Base-by-base conservation (phyloP, 92 coral and sea anemone species). In the Zoanthus gigantus region DNA sequence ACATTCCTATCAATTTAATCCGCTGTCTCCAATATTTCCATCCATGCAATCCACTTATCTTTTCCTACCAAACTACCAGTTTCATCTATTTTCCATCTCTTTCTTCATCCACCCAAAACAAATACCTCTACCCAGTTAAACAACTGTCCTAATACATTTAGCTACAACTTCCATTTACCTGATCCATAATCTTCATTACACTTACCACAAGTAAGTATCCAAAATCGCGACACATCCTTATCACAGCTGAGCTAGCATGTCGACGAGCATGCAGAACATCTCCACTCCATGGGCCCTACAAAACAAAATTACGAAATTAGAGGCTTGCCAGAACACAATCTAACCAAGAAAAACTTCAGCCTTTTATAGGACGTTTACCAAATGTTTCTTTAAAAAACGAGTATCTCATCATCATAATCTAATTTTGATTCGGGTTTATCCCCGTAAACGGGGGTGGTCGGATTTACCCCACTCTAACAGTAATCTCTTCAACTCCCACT, bases 211-310 rank as follows among this genome's bases (percentile, higher is more conserved):
- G 89, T 14, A 97, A 88, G 34, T 91, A 80, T 54, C 95, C 94
- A 90, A 89, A 96, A 31, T 88, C 90, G 60, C 90, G 77, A 52
- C 99, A 97, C 87, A 95, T 86, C 61, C 92, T 89, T 2, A 86
- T 75, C 75, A 94, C 85, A 46, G 94, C 93, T 31, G 94, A 82
- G 73, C 96, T 90, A 23, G 96, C 98, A 65, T 87, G 90, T 14
- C 99, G 96, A 34, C 99, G 94, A 63, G 94, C 93, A 77, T 97
- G 97, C 57, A 93, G 92, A 44, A 93, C 95, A 58, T 92, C 95
- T 45, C 77, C 50, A 74, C 93, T 87, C 98, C 96, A 95, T 5
- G 96, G 98, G 56, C 91, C 94, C 98, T 94, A 42, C 31, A 66
- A 42, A 46, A 74, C 18, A 53, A 77, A 81, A 52, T 76, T 9